Base-by-base conservation (phyloP, 37 sponge, comb jelly and placozoan species). In the Spongia lamella region DNA sequence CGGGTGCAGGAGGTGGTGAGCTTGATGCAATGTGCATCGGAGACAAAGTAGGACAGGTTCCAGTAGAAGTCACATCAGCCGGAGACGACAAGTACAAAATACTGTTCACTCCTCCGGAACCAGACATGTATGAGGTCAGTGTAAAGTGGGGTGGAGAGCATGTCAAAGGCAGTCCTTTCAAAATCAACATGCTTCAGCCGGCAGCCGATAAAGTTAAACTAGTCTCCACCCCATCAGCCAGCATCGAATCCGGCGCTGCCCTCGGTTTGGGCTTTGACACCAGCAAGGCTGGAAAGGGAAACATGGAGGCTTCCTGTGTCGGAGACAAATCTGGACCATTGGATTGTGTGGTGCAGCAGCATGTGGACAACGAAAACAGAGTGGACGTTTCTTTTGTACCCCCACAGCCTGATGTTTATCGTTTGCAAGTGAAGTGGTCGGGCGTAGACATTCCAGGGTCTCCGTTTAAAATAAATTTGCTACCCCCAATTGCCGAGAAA, bases 151-250 rank as follows among this genome's bases (percentile, higher is more conserved):
- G 77, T 5, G 90, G 78, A 5, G 15, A 69, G 53, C 73, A 81
- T 60, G 64, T 89, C 26, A 84, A 82, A 19, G 87, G 91, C 26
- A 80, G 81, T 39, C 93, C 93, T 14, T 93, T 85, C 60, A 74
- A 66, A 3, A 75, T 92, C 78, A 84, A 92, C 49, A 78, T 72
- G 22, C 57, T 82, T 61, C 83, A 82, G 1, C 78, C 72, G 9
- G 78, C 81, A 22, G 71, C 68, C 22, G 63, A 26, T 35, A 81
- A 81, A 78, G 62, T 89, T 1, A 55, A 53, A 32, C 86, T 73
- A 27, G 73, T 78, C 25, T 82, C 86, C n/a, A 81, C 66, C 31
- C 73, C 71, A 47, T 60, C 82, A 13, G 64, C 56, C 0, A 71
- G 79, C 4, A 21, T 63, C 3, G 85, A 63, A 33, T 70, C 73